These are phyloP conservation scores for Nettapus auritus DNA, from an alignment of 2,113 vertebrate species.

Conservation along the genomic window DNA sequence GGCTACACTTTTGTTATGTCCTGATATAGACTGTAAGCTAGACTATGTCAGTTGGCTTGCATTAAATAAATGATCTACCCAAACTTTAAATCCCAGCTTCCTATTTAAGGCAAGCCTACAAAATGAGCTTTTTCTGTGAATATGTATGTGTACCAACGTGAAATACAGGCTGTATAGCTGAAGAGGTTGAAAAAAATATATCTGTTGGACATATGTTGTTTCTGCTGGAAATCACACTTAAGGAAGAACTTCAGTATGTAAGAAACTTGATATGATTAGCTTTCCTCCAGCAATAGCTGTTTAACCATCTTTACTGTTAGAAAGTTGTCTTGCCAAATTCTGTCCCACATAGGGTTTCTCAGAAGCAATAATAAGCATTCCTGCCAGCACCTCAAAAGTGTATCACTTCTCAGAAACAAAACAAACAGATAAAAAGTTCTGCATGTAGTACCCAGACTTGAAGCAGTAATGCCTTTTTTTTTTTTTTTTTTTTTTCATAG, in stretches of 20 bases:
- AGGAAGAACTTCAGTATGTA: not conserved
- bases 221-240: not conserved
- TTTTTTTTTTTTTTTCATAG: not conserved
- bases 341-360: not conserved
- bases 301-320: not conserved
- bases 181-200: not conserved
- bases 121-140: not conserved
- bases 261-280: not conserved
- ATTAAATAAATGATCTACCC: not conserved
- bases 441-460: not conserved
- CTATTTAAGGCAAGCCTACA: constrained; percentile 9
- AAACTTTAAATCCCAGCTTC: constrained; percentile 16
- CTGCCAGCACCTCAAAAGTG: not conserved
- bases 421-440: not conserved
- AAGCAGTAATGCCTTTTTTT: not conserved
- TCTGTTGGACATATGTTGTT: not conserved
- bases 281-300: not conserved
- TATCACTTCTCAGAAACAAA: not conserved
- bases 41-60: not conserved
- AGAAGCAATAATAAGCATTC: not conserved
- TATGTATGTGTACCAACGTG: not conserved
- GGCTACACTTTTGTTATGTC: not conserved
- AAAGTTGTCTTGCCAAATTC: not conserved
- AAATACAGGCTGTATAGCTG: not conserved
- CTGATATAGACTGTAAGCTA: not conserved